These are phyloP conservation scores for Avahi laniger DNA, from an alignment of 2,797 vertebrate genomes.

Conservation along the genomic window DNA sequence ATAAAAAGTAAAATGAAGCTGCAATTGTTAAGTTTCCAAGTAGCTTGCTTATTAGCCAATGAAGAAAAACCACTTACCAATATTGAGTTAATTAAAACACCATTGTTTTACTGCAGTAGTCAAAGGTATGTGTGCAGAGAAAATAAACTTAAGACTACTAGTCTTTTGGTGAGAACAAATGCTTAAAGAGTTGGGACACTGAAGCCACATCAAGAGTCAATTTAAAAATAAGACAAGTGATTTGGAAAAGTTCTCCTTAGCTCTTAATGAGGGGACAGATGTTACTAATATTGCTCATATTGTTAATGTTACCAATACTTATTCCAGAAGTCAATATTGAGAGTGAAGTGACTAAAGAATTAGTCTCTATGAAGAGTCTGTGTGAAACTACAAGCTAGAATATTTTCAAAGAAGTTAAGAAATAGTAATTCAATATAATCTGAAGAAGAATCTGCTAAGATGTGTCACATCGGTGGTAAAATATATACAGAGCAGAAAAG, in stretches of 20 bases:
- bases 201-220: neutral
- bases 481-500: neutral
- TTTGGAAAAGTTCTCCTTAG: neutral
- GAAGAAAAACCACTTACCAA: neutral
- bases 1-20: neutral
- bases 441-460: neutral
- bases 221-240: neutral
- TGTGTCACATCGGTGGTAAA: neutral
- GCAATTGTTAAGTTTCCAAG: neutral
- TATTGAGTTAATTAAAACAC: neutral
- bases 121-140: neutral
- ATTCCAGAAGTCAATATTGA: neutral
- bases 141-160: neutral
- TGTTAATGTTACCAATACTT: neutral
- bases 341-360: neutral
- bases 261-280: neutral
- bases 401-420: slow-evolving; percentile 20
- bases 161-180: neutral
- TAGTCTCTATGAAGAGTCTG: neutral
- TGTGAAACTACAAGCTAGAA: neutral
- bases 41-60: neutral
- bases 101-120: neutral
- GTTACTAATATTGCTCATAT: neutral
- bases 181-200: neutral
- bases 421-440: slow-evolving; percentile 20